Conservation (phyloP, 2,113 vertebrate species). For the Psittacara wagleri region DNA sequence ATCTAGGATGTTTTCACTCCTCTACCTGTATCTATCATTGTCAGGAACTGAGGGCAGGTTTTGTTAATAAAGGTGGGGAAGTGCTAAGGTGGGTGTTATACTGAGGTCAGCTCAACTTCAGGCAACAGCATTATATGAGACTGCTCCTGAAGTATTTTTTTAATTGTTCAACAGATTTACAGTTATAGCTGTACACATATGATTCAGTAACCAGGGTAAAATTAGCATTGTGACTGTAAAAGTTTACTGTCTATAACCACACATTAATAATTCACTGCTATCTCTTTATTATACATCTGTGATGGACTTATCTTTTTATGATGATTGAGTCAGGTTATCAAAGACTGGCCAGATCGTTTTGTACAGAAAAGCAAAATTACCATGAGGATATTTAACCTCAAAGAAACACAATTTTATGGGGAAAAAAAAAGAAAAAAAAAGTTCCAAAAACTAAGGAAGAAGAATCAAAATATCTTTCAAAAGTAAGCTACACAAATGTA, state of each 20-base stretch:
- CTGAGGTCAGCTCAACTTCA: not conserved
- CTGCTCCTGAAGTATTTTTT: not conserved
- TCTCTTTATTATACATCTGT: not conserved
- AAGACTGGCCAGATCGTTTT: not conserved
- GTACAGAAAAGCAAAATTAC: not conserved
- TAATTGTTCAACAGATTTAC: not conserved
- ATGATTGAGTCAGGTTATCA: not conserved
- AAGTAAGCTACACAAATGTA: not conserved
- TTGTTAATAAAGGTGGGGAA: not conserved
- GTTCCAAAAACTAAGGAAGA: not conserved
- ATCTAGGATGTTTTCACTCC: not conserved
- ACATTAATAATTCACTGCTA: conserved; percentile 15
- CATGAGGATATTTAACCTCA: not conserved
- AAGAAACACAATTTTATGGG: not conserved
- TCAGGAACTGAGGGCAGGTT: not conserved
- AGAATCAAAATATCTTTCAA: not conserved
- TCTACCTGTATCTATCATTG: not conserved
- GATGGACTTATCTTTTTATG: not conserved
- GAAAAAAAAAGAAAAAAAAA: not conserved
- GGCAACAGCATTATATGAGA: not conserved
- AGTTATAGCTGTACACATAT: not conserved
- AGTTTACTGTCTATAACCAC: not conserved
- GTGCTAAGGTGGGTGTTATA: not conserved
- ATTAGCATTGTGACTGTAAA: not conserved
- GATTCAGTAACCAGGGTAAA: not conserved